Evolutionary conservation across 2,113 vertebrate genomes (phyloP).

Genomic region (Pedionomus torquatus): DNA sequence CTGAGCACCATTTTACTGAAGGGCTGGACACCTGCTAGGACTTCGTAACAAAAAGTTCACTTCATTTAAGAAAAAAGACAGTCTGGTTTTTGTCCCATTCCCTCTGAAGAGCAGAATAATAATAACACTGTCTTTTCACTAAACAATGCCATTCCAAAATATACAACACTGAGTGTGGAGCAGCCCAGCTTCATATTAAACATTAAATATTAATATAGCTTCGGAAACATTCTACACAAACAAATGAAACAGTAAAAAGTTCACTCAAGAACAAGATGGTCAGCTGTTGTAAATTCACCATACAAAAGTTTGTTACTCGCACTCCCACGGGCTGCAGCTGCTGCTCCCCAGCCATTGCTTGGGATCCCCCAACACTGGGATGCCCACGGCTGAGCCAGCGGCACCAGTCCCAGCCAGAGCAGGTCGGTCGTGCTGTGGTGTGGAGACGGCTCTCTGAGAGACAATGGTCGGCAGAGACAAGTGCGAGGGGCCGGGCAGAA

Average conservation of each 20-base stretch:
- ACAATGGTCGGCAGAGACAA: background rate
- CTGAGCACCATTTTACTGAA: conserved; percentile 74
- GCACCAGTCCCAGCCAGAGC: background rate
- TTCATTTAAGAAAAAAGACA: conserved; percentile 58
- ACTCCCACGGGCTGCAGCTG: accelerated
- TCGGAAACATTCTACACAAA: conserved; percentile 57
- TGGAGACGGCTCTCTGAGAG: background rate
- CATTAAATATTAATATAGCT: conserved; percentile 59
- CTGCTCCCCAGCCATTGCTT: accelerated
- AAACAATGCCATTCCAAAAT: conserved; percentile 57
- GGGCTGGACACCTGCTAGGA: conserved; percentile 59
- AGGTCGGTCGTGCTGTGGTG: accelerated
- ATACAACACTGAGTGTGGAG: conserved; percentile 55
- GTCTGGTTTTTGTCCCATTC: conserved; percentile 19
- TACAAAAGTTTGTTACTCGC: background rate
- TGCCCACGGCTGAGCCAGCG: accelerated
- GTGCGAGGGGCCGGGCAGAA: accelerated
- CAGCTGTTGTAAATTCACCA: background rate
- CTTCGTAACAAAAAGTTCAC: conserved; percentile 58
- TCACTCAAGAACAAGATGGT: conserved; percentile 40
- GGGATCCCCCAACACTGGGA: background rate
- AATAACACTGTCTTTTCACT: conserved; percentile 9
- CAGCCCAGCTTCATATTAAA: conserved; percentile 38
- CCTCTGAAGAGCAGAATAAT: conserved; percentile 12
- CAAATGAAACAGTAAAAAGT: conserved; percentile 54